These are phyloP conservation scores for Lepetodrilus schrolli DNA, from an alignment of 2,888 invertebrate species.

Conservation along the genomic window DNA sequence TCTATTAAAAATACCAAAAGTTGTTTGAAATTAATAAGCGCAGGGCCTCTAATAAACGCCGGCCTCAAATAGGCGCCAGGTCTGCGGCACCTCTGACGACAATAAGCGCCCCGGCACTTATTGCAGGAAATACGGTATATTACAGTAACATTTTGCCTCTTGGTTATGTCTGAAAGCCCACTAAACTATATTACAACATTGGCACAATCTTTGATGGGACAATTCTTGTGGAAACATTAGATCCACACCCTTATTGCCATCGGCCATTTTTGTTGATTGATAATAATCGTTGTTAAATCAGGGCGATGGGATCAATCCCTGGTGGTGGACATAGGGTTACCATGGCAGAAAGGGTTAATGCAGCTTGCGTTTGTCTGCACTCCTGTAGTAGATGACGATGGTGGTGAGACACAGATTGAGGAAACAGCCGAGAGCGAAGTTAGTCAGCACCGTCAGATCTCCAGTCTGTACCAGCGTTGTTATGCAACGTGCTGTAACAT, in stretches of 20 bases:
- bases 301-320: too few relatives aligned
- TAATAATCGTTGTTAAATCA: neutral
- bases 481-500: conserved; percentile 40
- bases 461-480: conserved; percentile 59
- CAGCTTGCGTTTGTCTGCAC: conserved; percentile 43
- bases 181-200: neutral
- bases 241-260: neutral
- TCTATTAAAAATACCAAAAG: too few relatives aligned
- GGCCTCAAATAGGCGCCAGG: too few relatives aligned
- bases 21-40: too few relatives aligned
- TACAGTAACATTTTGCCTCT: neutral
- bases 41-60: too few relatives aligned
- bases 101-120: too few relatives aligned
- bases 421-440: conserved; percentile 47
- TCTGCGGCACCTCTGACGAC: too few relatives aligned
- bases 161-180: neutral
- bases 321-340: neutral
- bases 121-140: neutral
- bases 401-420: conserved; percentile 50
- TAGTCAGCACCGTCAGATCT: conserved; percentile 51
- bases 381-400: conserved; percentile 54
- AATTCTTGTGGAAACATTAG: neutral
- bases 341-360: conserved; percentile 38
- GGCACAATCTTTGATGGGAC: neutral
- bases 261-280: neutral